A percentile compares a stretch with the other conserved stretches of the same genome.
These are phyloP conservation scores for Pterocles orientalis DNA, from an alignment of 2,113 vertebrate genomes.

Conservation along the genomic window DNA sequence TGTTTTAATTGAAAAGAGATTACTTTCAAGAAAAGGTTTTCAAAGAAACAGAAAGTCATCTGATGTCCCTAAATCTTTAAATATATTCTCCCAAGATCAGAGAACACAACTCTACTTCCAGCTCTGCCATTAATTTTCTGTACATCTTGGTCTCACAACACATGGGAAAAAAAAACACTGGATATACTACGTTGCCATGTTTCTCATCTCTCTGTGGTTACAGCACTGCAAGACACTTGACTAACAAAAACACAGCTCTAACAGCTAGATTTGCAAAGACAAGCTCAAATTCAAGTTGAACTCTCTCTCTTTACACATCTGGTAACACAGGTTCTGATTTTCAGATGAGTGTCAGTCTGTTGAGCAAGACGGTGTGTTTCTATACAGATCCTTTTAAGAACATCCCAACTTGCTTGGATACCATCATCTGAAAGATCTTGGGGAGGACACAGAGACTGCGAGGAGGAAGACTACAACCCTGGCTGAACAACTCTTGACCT, in stretches of 20 bases:
- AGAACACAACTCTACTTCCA: not conserved
- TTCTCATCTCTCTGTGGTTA: not conserved
- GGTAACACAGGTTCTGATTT: not conserved
- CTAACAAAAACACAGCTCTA: not conserved
- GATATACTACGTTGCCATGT: not conserved
- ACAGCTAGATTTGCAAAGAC: not conserved
- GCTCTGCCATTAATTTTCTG: not conserved
- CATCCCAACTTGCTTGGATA: not conserved
- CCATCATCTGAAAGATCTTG: accelerated
- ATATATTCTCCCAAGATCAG: not conserved
- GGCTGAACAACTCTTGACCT: not conserved
- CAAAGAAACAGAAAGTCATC: not conserved
- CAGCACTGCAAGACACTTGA: not conserved
- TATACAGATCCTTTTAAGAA: not conserved
- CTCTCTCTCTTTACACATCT: not conserved
- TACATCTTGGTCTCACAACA: not conserved
- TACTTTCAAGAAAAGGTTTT: not conserved
- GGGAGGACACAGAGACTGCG: accelerated
- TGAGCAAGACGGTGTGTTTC: not conserved
- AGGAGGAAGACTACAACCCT: not conserved
- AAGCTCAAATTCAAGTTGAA: not conserved
- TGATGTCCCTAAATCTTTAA: not conserved
- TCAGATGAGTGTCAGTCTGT: not conserved
- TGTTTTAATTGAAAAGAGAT: not conserved
- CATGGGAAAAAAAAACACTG: not conserved